Base-by-base conservation (phyloP, 1,140 invertebrate species). In the Parasteatoda tepidariorum region DNA sequence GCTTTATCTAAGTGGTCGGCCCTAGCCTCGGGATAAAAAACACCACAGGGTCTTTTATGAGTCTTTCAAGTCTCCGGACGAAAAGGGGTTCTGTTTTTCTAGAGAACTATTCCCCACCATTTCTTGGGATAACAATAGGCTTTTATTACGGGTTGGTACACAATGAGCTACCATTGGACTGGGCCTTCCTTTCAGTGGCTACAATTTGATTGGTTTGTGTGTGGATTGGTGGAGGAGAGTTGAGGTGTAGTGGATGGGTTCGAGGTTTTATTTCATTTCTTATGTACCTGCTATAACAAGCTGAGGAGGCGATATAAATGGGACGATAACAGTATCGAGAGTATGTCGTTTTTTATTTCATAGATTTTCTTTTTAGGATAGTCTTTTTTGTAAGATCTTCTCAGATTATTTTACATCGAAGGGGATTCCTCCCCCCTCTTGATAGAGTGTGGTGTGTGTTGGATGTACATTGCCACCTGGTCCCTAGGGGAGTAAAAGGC, bases 41-140 rank as follows among this genome's bases (percentile, higher is more conserved):
- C 71, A 74, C 55, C 55, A 61, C 71, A 71, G 18, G 33, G 13
- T 61, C 71, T 74, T 74, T 74, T 74, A 74, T 28, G 71, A 74
- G 55, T 34, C 31, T 30, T 31, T 28, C 48, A 57, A 24, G 41
- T 22, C 9, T 9, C 38, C 18, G 18, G 38, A 9, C 9, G 18
- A 48, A 48, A 48, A 22, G 22, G 55, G 55, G 57, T 11, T 61
- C 71, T 74, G 71, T 74, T 74, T 74, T 74, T 61, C 71, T 74
- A 61, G 57, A 26, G 24, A n/a, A 59, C n/a, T 59, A 7, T 18
- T 34, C 71, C 55, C 34, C 31, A 9, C 62, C 18, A 48, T 71
- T 30, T 15, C 48, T 64, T 26, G 66, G 34, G 66, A 38, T 71
- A 71, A 71, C 68, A 71, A 57, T 55, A 31, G 48, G 41, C 18